phyloP scores from a whole-genome alignment of 35 echinoderm and acorn worm species.

The Diadema setosum region DNA sequence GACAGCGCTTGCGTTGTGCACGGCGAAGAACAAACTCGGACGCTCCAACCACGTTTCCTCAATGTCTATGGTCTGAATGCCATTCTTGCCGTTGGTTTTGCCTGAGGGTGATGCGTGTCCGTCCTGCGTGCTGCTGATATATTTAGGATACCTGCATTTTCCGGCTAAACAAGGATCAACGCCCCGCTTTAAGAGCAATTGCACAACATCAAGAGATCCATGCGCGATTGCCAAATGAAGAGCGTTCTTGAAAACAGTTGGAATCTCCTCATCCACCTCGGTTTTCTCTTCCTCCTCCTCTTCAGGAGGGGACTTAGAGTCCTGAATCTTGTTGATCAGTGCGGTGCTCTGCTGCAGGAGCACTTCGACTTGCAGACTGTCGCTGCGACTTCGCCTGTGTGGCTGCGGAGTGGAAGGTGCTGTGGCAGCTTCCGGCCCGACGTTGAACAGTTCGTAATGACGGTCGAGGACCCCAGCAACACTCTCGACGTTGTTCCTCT shows the following conservation, averaged over 20 bases:
- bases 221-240: constrained; percentile 42
- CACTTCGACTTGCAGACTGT: constrained; percentile 44
- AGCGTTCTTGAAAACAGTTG: constrained; percentile 34
- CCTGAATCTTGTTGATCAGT: constrained; percentile 34
- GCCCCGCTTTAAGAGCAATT: constrained; percentile 35
- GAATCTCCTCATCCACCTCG: not conserved
- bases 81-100: not conserved
- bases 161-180: constrained; percentile 28
- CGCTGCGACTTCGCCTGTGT: constrained; percentile 22
- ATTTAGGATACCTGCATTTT: not conserved
- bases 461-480: constrained; percentile 31
- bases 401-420: not conserved
- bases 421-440: constrained; percentile 2
- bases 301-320: not conserved
- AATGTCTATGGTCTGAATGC: constrained; percentile 4
- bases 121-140: not conserved
- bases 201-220: constrained; percentile 45
- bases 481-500: constrained; percentile 40
- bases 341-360: constrained; percentile 49
- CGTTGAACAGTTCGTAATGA: constrained; percentile 56
- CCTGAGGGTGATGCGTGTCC: not conserved
- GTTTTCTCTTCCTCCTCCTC: not conserved
- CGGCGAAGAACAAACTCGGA: constrained; percentile 34
- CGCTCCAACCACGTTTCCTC: constrained; percentile 21
- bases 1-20: constrained; percentile 23